Conservation (phyloP, 2,888 invertebrate genomes). For the Lordiphosa andalusiaca region DNA sequence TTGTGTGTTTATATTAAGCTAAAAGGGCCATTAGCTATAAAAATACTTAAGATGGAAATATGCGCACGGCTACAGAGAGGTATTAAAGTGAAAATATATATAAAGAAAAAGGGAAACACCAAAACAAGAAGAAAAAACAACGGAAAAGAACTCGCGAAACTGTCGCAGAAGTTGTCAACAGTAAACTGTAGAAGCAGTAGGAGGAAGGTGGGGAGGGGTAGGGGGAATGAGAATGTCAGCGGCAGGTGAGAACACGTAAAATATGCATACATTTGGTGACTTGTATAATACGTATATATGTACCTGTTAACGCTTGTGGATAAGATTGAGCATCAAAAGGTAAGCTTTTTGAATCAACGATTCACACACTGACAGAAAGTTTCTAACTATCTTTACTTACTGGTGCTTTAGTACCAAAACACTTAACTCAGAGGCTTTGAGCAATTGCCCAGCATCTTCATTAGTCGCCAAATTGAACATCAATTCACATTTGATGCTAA, state of each 20-base stretch:
- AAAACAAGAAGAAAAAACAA: slow-evolving; percentile 6
- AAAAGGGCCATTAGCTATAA: slow-evolving; percentile 75
- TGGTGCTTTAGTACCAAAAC: no score
- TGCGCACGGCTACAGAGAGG: slow-evolving; percentile 56
- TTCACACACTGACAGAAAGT: no score
- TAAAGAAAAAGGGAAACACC: slow-evolving; percentile 20
- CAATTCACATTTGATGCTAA: background rate
- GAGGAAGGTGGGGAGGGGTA: background rate
- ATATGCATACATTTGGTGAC: slow-evolving; percentile 35
- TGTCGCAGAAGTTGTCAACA: slow-evolving; percentile 57
- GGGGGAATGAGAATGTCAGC: slow-evolving; percentile 15
- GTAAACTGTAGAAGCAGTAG: slow-evolving; percentile 10
- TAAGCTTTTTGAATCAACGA: no score
- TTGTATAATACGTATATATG: slow-evolving; percentile 15
- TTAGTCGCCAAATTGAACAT: no score
- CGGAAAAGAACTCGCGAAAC: slow-evolving; percentile 44
- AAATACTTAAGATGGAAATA: slow-evolving; percentile 75
- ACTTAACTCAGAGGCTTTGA: slow-evolving; percentile 17
- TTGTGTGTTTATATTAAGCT: slow-evolving; percentile 64
- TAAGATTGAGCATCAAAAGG: slow-evolving; percentile 16
- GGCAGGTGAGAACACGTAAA: slow-evolving; percentile 41
- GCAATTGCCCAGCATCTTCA: no score
- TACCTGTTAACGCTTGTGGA: slow-evolving; percentile 27
- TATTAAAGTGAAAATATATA: slow-evolving; percentile 45
- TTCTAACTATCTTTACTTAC: no score